Evolutionary conservation across 1,140 invertebrate species (phyloP), one percentile per base, ranked within the genome.

Genomic region (Uloborus diversus): DNA sequence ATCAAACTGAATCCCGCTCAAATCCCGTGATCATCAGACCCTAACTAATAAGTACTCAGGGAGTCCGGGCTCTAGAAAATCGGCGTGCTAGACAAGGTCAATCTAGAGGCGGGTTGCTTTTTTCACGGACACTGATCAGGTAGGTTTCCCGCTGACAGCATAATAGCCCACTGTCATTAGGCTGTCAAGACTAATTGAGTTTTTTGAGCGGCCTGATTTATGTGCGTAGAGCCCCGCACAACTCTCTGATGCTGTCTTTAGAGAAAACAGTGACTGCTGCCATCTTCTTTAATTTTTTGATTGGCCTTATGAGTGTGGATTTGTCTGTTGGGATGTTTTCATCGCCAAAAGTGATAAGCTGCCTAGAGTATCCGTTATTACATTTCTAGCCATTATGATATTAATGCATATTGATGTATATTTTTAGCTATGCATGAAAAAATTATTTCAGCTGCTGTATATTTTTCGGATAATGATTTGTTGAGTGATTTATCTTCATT

Each of bases 171-270:
- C 69, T 73, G 69, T 73, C 69, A 73, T 73, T 73, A 73, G 14
- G 11, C 53, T 73, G 69, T 73, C 69, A 61, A 30, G 27, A 23
- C 69, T 73, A 73, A 73, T 73, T 61, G 69, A 73, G 69, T 73
- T 73, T 73, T 70, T 73, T 73, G 53, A 61, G 62, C 30, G 27
- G 53, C 69, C 66, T 73, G 69, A 73, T 73, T 73, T 73, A 73
- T 73, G 56, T 53, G 17, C n/a, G n/a, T n/a, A n/a, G n/a, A n/a
- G n/a, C n/a, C n/a, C n/a, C n/a, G n/a, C n/a, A n/a, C n/a, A n/a
- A n/a, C n/a, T n/a, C n/a, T n/a, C n/a, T n/a, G n/a, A n/a, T n/a
- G n/a, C n/a, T n/a, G n/a, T n/a, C n/a, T n/a, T n/a, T n/a, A n/a
- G n/a, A n/a, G n/a, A n/a, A n/a, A n/a, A n/a, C n/a, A n/a, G n/a